phyloP scores from a whole-genome alignment of 2,888 invertebrate genomes.

The Papilio protenor region DNA sequence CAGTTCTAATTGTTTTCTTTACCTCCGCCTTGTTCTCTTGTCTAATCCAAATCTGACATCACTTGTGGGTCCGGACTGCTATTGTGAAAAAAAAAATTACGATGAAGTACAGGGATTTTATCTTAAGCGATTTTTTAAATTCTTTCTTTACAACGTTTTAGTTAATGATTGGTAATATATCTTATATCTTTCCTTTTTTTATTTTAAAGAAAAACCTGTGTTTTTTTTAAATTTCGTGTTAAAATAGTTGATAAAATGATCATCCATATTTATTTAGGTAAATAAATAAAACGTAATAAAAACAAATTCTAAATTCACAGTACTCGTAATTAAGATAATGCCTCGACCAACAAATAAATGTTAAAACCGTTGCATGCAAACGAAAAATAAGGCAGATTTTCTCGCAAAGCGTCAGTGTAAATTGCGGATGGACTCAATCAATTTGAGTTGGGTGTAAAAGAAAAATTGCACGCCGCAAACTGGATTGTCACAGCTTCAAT shows the following conservation, averaged over 20 bases:
- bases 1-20: slow-evolving; percentile 79
- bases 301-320: neutral
- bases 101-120: neutral
- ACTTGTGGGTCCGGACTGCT: slow-evolving; percentile 4
- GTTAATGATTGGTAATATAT: neutral
- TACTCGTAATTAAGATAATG: neutral
- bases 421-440: slow-evolving; percentile 72
- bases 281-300: neutral
- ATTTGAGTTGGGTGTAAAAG: slow-evolving; percentile 67
- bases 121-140: neutral
- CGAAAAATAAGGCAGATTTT: slow-evolving; percentile 12
- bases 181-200: neutral
- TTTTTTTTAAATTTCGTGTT: neutral
- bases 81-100: slow-evolving; percentile 21
- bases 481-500: slow-evolving; percentile 79
- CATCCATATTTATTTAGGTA: neutral
- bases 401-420: slow-evolving; percentile 48
- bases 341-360: neutral
- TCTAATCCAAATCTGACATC: slow-evolving; percentile 31
- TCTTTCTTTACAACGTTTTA: neutral
- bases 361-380: slow-evolving; percentile 3
- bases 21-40: slow-evolving; percentile 60
- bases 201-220: neutral
- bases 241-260: neutral
- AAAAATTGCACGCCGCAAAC: slow-evolving; percentile 68